phyloP scores from a whole-genome alignment of 2,888 invertebrate genomes.

The Loripinus fragilis region DNA sequence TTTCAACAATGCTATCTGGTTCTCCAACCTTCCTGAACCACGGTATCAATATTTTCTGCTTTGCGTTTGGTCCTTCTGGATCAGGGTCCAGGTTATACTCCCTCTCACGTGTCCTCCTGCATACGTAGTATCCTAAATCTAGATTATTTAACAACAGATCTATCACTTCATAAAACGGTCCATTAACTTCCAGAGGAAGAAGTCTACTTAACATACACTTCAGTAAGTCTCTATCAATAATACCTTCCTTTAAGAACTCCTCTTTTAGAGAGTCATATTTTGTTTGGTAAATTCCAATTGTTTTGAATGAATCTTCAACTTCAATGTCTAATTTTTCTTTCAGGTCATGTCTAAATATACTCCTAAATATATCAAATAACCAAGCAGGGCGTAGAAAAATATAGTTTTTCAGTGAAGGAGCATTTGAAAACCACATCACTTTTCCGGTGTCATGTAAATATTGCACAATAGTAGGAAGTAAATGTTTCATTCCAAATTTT shows the following conservation, averaged over 20 bases:
- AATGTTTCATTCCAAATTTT: conserved; percentile 81
- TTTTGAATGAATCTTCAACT: conserved; percentile 75
- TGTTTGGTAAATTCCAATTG: conserved; percentile 62
- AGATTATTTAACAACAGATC: conserved; percentile 71
- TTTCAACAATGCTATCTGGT: conserved; percentile 63
- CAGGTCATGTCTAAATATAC: conserved; percentile 76
- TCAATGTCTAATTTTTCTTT: conserved; percentile 64
- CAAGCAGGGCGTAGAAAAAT: conserved; percentile 80
- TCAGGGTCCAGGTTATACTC: conserved; percentile 60
- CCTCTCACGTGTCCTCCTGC: conserved; percentile 47
- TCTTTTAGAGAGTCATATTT: conserved; percentile 72
- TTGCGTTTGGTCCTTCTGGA: conserved; percentile 57
- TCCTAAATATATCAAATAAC: conserved; percentile 78
- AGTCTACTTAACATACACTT: conserved; percentile 70
- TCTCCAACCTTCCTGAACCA: conserved; percentile 73
- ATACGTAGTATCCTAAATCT: conserved; percentile 76
- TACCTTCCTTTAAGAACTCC: conserved; percentile 73
- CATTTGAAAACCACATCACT: conserved; percentile 76
- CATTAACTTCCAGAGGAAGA: conserved; percentile 70
- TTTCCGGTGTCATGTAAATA: conserved; percentile 82
- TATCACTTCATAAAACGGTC: conserved; percentile 64
- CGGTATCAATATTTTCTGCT: conserved; percentile 73
- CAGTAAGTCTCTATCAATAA: conserved; percentile 77
- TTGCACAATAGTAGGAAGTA: conserved; percentile 76
- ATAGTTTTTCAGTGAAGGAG: conserved; percentile 67